Evolutionary conservation across 2,113 vertebrate genomes (phyloP), one percentile per base, ranked within the genome.

Genomic region (Vulpes vulpes): DNA sequence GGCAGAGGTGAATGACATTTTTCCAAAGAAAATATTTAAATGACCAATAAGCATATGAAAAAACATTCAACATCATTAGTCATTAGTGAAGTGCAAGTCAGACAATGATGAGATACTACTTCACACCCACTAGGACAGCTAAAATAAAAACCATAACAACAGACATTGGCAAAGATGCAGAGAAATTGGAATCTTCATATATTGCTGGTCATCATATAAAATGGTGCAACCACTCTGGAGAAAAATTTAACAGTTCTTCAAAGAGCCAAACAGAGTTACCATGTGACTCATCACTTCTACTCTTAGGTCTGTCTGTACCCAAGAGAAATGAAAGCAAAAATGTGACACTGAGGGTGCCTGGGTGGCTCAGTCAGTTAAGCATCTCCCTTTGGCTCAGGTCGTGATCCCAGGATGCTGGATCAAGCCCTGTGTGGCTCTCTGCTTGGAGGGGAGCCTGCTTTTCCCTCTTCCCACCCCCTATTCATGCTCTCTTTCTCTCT

Each of bases 241-340:
- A 74, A 89, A 27, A 30, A 11, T 43, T 71, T 62, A 35, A 22
- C 25, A 38, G 20, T 67, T 85, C 73, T 85, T 84, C 38, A 78
- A 71, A 89, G 83, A 83, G 32, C 71, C 67, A 53, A 91, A 67
- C 35, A 32, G 67, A 86, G 16, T 78, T 83, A 51, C 82, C 64
- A 4, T 89, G 12, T 74, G 79, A 85, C 32, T 87, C 73, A 85
- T 20, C 25, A n/a, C 1, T 89, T 73, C 20, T 25, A 43, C 51
- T 91, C 20, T 90, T 79, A 38, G n/a, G 4, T 79, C 15, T 65
- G 6, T 79, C 32, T 65, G 15, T 89, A 22, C 6, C 25, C 53
- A 49, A 55, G n/a, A 87, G 30, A 88, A 88, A 17, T 53, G 27
- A 90, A 93, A 93, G 81, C 20, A 30, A n/a, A 96, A 69, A n/a